These are phyloP conservation scores for Drosophila pseudotalamancana DNA, from an alignment of 2,888 invertebrate species.

Conservation along the genomic window DNA sequence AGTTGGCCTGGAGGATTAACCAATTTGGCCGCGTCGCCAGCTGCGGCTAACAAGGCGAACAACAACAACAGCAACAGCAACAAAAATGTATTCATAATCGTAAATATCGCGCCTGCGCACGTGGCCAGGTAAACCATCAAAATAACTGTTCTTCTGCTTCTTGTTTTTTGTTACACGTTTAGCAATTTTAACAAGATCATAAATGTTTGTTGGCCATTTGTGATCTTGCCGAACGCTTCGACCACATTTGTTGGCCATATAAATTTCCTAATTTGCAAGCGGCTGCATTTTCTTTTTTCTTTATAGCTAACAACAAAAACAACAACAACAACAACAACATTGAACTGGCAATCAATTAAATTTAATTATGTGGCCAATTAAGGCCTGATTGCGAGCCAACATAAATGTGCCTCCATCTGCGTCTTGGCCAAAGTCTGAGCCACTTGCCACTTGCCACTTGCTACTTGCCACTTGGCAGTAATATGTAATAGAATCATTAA, in stretches of 20 bases:
- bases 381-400: constrained; percentile 70
- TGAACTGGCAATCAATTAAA: constrained; percentile 78
- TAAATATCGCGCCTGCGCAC: constrained; percentile 77
- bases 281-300: constrained; percentile 5
- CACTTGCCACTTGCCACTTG: too few relatives aligned
- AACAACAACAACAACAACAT: constrained; percentile 25
- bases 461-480: constrained; percentile 42
- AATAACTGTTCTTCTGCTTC: constrained; percentile 69
- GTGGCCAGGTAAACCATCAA: constrained; percentile 38
- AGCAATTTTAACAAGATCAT: constrained; percentile 77
- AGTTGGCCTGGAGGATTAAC: constrained; percentile 56
- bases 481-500: constrained; percentile 75
- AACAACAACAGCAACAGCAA: constrained; percentile 55
- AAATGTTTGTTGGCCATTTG: constrained; percentile 59
- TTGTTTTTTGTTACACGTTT: constrained; percentile 53
- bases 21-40: constrained; percentile 48
- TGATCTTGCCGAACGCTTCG: constrained; percentile 67
- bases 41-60: constrained; percentile 60
- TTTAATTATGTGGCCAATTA: constrained; percentile 79
- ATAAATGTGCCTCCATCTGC: constrained; percentile 38
- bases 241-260: constrained; percentile 1
- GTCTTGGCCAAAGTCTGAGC: too few relatives aligned
- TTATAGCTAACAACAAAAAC: constrained; percentile 16
- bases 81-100: constrained; percentile 82
- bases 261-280: constrained; percentile 74